Conservation (phyloP, 2,797 vertebrate genomes). For the Graptemys geographica region DNA sequence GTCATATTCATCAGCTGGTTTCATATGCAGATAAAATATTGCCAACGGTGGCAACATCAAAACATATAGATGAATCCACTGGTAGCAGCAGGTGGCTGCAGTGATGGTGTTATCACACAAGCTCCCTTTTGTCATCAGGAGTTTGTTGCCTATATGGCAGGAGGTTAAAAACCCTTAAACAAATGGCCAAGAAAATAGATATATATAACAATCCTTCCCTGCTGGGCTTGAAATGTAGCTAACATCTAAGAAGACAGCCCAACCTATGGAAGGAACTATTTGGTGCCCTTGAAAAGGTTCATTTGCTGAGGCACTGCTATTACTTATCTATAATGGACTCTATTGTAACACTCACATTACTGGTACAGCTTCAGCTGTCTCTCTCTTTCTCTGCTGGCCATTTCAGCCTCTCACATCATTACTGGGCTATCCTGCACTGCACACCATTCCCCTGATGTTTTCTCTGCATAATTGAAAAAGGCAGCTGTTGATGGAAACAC, state of each 20-base stretch:
- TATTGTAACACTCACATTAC: background rate
- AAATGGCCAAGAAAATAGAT: background rate
- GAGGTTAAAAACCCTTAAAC: slow-evolving; percentile 48
- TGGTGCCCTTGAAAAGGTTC: slow-evolving; percentile 4
- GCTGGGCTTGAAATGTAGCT: background rate
- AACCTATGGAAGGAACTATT: background rate
- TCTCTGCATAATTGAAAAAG: slow-evolving; percentile 46
- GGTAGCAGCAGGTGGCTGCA: slow-evolving; percentile 20
- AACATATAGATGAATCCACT: background rate
- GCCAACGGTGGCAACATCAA: background rate
- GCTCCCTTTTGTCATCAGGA: slow-evolving; percentile 23
- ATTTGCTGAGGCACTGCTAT: background rate
- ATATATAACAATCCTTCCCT: background rate
- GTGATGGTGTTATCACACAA: background rate
- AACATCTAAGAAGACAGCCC: background rate
- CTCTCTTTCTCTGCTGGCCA: background rate
- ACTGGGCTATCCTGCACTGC: background rate
- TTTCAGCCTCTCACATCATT: slow-evolving; percentile 11
- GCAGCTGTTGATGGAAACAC: slow-evolving; percentile 37
- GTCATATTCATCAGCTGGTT: background rate
- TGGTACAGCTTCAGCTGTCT: background rate
- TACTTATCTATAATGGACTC: slow-evolving; percentile 12
- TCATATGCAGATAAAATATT: background rate
- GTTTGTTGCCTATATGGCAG: slow-evolving; percentile 4
- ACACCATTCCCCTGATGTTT: slow-evolving; percentile 4